These are phyloP conservation scores for Hemaris fuciformis DNA, from an alignment of 2,888 invertebrate genomes.

Conservation along the genomic window DNA sequence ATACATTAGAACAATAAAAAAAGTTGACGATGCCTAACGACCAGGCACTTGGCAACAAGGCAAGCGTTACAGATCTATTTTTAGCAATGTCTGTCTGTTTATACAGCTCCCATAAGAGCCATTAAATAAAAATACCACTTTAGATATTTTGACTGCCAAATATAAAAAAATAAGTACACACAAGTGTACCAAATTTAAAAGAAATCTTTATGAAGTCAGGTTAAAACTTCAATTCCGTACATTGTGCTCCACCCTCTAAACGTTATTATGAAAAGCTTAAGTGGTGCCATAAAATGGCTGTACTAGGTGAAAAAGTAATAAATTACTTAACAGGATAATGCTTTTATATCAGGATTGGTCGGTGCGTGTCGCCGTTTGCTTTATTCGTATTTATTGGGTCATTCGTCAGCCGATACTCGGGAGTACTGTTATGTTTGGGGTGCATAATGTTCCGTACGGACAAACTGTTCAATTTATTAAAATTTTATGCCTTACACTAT, in stretches of 20 bases:
- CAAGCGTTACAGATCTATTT: too few relatives aligned
- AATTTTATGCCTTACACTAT: background rate
- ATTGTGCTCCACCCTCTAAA: conserved; percentile 64
- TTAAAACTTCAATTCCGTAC: conserved; percentile 69
- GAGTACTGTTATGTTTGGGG: conserved; percentile 75
- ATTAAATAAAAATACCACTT: background rate
- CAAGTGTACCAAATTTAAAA: conserved; percentile 39
- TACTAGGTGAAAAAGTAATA: conserved; percentile 77
- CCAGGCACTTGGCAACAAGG: too few relatives aligned
- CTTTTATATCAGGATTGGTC: conserved; percentile 76
- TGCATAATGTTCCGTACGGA: conserved; percentile 67
- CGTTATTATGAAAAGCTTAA: conserved; percentile 76
- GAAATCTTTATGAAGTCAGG: conserved; percentile 61
- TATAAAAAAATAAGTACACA: conserved; percentile 24
- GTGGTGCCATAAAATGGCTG: conserved; percentile 75
- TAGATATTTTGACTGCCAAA: background rate
- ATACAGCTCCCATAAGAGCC: too few relatives aligned
- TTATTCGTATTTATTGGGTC: conserved; percentile 80
- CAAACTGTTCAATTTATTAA: conserved; percentile 64
- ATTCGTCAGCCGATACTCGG: conserved; percentile 75
- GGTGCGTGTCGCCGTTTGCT: conserved; percentile 76
- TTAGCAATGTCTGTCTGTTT: too few relatives aligned
- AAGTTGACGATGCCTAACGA: too few relatives aligned
- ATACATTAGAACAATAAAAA: too few relatives aligned
- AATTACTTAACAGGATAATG: conserved; percentile 80